These are phyloP conservation scores for Papilio protenor DNA, from an alignment of 2,888 invertebrate genomes.

Conservation along the genomic window DNA sequence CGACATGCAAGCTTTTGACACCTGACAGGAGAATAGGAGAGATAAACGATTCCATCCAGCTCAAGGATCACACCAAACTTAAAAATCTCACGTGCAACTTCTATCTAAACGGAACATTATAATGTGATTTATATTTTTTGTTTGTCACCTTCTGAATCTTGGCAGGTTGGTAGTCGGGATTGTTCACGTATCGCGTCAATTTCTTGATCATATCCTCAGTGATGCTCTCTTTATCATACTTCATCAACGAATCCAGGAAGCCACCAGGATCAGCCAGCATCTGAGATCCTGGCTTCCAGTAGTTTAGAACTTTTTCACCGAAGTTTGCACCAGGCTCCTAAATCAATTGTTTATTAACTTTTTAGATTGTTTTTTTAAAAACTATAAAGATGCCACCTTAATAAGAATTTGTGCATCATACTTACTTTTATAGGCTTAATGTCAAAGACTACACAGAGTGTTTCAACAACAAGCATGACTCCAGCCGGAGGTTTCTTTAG, in stretches of 20 bases:
- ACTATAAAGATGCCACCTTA: background rate
- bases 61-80: background rate
- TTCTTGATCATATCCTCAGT: slow-evolving; percentile 92
- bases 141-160: slow-evolving; percentile 87
- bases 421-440: slow-evolving; percentile 89
- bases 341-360: background rate
- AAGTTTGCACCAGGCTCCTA: slow-evolving; percentile 85
- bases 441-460: slow-evolving; percentile 92
- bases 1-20: slow-evolving; percentile 91
- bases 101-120: background rate
- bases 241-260: slow-evolving; percentile 92
- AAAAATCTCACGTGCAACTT: no score
- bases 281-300: slow-evolving; percentile 94
- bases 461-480: slow-evolving; percentile 92
- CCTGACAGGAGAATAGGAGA: slow-evolving; percentile 64
- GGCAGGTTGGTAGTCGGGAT: slow-evolving; percentile 91
- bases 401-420: background rate
- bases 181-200: slow-evolving; percentile 89
- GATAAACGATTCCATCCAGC: background rate
- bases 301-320: slow-evolving; percentile 94
- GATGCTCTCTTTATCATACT: slow-evolving; percentile 93
- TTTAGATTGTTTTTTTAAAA: background rate
- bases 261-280: slow-evolving; percentile 92
- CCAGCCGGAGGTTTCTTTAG: slow-evolving; percentile 96
- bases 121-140: background rate